Conservation (phyloP, 2,113 vertebrate species). For the Amphiprion ocellaris region DNA sequence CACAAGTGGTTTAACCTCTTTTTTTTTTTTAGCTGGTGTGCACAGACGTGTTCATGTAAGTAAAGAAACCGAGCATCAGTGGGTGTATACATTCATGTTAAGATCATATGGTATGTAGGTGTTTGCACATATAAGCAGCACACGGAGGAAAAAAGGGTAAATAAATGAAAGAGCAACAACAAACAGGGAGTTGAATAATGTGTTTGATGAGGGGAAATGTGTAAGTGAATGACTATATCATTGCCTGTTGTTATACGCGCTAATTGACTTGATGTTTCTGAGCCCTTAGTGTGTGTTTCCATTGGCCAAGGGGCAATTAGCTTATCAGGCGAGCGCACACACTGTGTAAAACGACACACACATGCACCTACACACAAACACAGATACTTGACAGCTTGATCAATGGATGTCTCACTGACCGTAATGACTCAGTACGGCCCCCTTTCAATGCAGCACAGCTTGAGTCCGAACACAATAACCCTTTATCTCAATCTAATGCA, state of each 20-base stretch:
- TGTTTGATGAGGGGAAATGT: conserved; percentile 51
- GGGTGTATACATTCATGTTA: conserved; percentile 35
- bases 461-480: conserved; percentile 71
- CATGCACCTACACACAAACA: conserved; percentile 32
- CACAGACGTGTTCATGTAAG: conserved; percentile 12
- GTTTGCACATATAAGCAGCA: neutral
- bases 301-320: conserved; percentile 78
- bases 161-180: conserved; percentile 1
- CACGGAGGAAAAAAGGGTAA: neutral
- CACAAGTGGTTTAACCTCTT: conserved; percentile 43
- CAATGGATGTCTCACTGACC: conserved; percentile 77
- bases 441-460: conserved; percentile 72
- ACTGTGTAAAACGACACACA: conserved; percentile 9
- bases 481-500: conserved; percentile 61
- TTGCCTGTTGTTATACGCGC: conserved; percentile 65
- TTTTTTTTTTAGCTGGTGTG: conserved; percentile 27
- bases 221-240: conserved; percentile 58
- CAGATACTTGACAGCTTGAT: conserved; percentile 78
- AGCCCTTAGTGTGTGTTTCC: conserved; percentile 66
- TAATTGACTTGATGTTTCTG: conserved; percentile 78
- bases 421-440: conserved; percentile 73
- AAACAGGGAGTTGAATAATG: conserved; percentile 34
- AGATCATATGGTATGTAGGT: neutral
- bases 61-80: conserved; percentile 1
- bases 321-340: conserved; percentile 70